These are phyloP conservation scores for Anthoscopus minutus DNA, from an alignment of 2,113 vertebrate genomes.

Conservation along the genomic window DNA sequence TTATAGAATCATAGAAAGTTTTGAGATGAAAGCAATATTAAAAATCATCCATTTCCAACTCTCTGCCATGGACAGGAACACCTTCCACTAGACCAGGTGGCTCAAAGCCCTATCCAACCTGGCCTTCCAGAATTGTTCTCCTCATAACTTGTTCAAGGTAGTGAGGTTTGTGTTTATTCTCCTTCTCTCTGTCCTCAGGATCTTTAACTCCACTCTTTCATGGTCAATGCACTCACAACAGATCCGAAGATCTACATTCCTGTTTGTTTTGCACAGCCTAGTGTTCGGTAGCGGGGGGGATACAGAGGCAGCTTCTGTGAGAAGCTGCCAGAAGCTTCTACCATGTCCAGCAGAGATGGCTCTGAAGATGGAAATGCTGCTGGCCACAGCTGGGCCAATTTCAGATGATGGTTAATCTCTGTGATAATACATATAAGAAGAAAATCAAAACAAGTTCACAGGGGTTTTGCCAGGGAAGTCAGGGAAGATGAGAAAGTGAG, in stretches of 20 bases:
- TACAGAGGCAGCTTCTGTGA: neutral
- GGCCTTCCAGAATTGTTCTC: neutral
- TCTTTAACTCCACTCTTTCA: neutral
- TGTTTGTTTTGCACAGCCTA: neutral
- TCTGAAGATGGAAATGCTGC: neutral
- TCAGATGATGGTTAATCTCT: neutral
- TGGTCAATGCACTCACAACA: neutral
- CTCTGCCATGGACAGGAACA: neutral
- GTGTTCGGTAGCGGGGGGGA: fast-evolving
- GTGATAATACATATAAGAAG: neutral
- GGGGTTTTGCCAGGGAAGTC: too few relatives aligned
- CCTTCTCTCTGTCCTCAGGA: neutral
- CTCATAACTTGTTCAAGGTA: neutral
- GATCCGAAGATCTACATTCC: neutral
- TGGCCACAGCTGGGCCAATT: neutral
- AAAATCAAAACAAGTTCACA: too few relatives aligned
- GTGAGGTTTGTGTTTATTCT: neutral
- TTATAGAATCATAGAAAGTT: neutral
- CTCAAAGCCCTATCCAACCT: neutral
- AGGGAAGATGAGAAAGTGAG: too few relatives aligned
- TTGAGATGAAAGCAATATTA: neutral
- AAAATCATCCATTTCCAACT: neutral
- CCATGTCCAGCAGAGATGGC: fast-evolving
- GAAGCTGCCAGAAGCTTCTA: neutral
- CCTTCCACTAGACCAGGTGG: neutral